Conservation (phyloP, 2,888 invertebrate genomes). For the Melolontha melolontha region DNA sequence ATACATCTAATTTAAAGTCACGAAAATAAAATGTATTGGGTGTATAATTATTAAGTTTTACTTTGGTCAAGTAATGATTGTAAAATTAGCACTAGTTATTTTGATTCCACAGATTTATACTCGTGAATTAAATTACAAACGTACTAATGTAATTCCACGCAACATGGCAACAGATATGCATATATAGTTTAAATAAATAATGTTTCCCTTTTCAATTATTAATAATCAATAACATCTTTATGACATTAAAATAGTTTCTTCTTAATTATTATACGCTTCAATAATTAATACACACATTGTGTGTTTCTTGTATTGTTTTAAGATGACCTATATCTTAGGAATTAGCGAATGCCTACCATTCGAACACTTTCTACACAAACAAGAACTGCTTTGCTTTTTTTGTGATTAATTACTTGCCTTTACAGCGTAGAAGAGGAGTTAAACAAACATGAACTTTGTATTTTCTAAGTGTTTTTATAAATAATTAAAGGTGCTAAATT, state of each 20-base stretch:
- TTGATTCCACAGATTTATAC: background rate
- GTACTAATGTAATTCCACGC: background rate
- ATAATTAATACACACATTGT: background rate
- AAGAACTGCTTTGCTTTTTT: background rate
- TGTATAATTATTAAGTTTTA: background rate
- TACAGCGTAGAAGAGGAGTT: too few species aligned
- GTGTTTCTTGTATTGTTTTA: background rate
- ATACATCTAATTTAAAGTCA: too few species aligned
- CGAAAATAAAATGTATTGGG: background rate
- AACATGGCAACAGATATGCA: slow-evolving; percentile 10
- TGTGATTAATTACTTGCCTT: too few species aligned
- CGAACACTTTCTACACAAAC: slow-evolving; percentile 12
- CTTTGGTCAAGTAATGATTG: slow-evolving; percentile 1
- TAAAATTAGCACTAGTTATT: slow-evolving; percentile 13
- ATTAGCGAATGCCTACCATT: slow-evolving; percentile 1
- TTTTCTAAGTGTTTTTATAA: too few species aligned
- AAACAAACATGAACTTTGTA: too few species aligned
- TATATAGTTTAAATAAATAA: slow-evolving; percentile 1
- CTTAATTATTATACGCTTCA: background rate
- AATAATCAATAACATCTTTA: background rate
- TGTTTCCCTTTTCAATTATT: background rate
- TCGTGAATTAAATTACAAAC: slow-evolving; percentile 17
- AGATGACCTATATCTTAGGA: slow-evolving; percentile 22
- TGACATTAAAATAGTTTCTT: background rate
- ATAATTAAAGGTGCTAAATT: too few species aligned